phyloP scores from a whole-genome alignment of 2,113 vertebrate genomes.

The Trichechus manatus region DNA sequence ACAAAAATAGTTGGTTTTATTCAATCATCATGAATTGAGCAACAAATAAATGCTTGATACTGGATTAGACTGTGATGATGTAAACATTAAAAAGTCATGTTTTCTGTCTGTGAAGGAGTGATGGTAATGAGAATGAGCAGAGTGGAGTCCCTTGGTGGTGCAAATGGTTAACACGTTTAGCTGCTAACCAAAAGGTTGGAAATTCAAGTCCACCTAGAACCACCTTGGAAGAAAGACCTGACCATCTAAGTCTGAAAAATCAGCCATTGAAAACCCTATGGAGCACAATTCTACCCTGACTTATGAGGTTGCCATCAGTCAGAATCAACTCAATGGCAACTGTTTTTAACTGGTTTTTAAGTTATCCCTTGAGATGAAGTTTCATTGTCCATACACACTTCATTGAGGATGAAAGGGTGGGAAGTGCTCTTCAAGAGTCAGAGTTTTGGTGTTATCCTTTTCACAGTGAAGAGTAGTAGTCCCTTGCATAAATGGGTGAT shows the following conservation, averaged over 20 bases:
- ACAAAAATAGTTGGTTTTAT: constrained; percentile 6
- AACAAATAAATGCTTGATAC: neutral
- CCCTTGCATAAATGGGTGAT: neutral
- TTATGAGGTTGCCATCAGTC: neutral
- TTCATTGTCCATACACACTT: neutral
- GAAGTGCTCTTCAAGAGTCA: neutral
- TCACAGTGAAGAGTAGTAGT: neutral
- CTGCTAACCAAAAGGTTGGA: neutral
- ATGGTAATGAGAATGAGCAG: neutral
- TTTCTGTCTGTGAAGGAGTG: neutral
- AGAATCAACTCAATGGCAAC: neutral
- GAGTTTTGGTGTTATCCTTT: neutral
- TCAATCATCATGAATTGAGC: neutral
- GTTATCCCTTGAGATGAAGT: neutral
- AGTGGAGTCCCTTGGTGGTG: accelerated
- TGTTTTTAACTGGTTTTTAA: neutral
- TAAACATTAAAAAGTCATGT: neutral
- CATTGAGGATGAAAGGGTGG: neutral
- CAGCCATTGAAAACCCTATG: neutral
- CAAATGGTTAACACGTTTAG: neutral
- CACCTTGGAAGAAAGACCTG: neutral
- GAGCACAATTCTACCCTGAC: neutral
- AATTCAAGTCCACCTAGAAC: neutral
- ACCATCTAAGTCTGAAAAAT: neutral
- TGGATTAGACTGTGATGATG: neutral